Base-by-base conservation (phyloP, 1,140 invertebrate genomes). In the Drosophila azteca region DNA sequence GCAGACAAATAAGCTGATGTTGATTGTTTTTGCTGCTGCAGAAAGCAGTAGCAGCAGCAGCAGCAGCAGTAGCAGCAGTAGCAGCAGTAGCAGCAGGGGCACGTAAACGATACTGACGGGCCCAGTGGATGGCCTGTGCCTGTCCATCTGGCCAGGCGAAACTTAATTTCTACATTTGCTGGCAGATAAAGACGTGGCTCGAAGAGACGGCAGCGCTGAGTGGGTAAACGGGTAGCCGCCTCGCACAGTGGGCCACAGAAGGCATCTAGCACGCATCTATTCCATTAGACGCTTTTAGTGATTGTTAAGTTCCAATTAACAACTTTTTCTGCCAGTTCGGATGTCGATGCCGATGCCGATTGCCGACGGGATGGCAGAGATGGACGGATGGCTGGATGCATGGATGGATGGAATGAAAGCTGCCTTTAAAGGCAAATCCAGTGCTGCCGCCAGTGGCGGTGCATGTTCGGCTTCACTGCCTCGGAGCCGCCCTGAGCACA, bases 231-330 rank as follows among this genome's bases (percentile, higher is more conserved):
- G 75, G 83, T 69, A 83, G 72, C 69, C 44, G 59, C 46, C 57
- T 59, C 26, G 61, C 67, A 77, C 81, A 73, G 54, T 83, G 66
- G 59, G 77, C 31, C 60, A 59, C 26, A 20, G 58, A 57, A 24
- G 48, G 70, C 52, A 41, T 45, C 20, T 22, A 44, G 65, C 46
- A 57, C 76, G 58, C 80, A 84, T 61, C 83, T 79, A 89, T 88
- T 69, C 83, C 84, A 89, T 88, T 89, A 88, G 79, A 77, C 68
- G 83, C 83, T 88, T 89, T 88, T 88, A 88, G 84, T 79, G 84
- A 87, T 88, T 88, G 83, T 88, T 88, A 83, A 88, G 89, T 88
- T 88, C 83, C 83, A 88, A 88, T 88, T 88, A 89, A 89, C 83
- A 88, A 88, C 79, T 88, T 88, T 88, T 89, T 88, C 59, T 84